Evolutionary conservation across 2,797 vertebrate species (phyloP), one percentile per base, ranked within the genome.

Genomic region (Tenualosa ilisha): DNA sequence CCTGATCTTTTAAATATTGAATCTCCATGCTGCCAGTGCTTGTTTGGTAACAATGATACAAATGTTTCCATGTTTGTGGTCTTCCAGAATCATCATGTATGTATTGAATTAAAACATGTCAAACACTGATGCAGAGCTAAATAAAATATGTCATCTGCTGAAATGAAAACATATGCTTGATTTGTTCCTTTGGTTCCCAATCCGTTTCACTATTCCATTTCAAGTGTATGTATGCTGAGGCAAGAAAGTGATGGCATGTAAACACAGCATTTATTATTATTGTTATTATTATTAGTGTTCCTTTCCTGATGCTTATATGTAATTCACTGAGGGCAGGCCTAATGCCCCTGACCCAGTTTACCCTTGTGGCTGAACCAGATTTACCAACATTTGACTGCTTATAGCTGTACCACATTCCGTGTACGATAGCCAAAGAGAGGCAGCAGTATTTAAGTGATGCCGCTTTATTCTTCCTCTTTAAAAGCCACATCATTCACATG

Each of bases 311-410:
- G 50, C 9, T 12, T 51, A 12, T 51, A 51, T 51, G 46, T 49
- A 49, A 49, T 49, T 49, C 46, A 49, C 46, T 49, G 46, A 49
- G 51, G 3, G 15, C 31, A 20, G 40, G 40, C 40, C 68, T 17
- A 43, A 6, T 75, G 31, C 65, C 65, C 37, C 68, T 75, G 68
- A 40, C 68, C 15, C 68, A 79, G 72, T 79, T 40, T 46, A 43
- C 37, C 72, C 40, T n/a, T 79, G 72, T 79, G 72, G 40, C 72
- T 79, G 17, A 12, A 79, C 40, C 72, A 79, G 17, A 79, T 79
- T 46, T 22, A 17, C 40, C 40, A 22, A 43, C 40, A 46, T 46
- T 40, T 22, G 15, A 46, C 37, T 79, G 40, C 40, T 7, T 79
- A 22, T 46, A 22, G 17, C 59, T 63, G 59, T 17, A 79, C 20